Evolutionary conservation across 2,888 invertebrate species (phyloP), one percentile per base, ranked within the genome.

Genomic region (Elegia similella): DNA sequence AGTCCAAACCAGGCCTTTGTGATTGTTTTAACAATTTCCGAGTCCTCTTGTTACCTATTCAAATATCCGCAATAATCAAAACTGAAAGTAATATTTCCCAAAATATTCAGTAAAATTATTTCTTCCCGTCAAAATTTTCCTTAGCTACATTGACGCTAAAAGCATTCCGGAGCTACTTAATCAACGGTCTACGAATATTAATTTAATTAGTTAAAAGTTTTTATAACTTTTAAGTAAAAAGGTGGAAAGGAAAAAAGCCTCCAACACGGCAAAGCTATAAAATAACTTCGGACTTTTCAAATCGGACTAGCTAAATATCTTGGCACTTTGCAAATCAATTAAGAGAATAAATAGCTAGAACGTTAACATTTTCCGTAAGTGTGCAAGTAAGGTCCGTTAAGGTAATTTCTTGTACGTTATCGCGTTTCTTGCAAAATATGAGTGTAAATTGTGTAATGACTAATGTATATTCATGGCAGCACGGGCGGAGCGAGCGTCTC

Each of bases 121-220:
- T 78, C 74, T 72, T 68, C 69, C 65, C 65, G 72, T 70, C 72
- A 74, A 73, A 78, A 73, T 74, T 76, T 62, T 66, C 67, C 67
- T 70, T 66, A 67, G 72, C 69, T 72, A 78, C 79, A 79, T 85
- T 78, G 76, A 73, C 81, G 83, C 73, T 86, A 86, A 86, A 86
- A 86, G 85, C 86, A 85, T 85, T 86, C 78, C 80, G 73, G 72
- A 76, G 79, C 81, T 79, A 79, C 83, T 84, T 86, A 84, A 87
- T 88, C 84, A 87, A 84, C 82, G 80, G 76, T 74, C 80, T 75
- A 76, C 78, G 82, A 86, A 85, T 86, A 86, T 83, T 85, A 84
- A 86, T 84, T 84, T 84, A 83, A 86, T 85, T 86, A 85, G 77
- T 79, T 76, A 80, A 81, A 85, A 86, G 80, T 82, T 86, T 84